phyloP scores from a whole-genome alignment of 53 echinoderm and acorn worm genomes.

The Arbacia lixula region DNA sequence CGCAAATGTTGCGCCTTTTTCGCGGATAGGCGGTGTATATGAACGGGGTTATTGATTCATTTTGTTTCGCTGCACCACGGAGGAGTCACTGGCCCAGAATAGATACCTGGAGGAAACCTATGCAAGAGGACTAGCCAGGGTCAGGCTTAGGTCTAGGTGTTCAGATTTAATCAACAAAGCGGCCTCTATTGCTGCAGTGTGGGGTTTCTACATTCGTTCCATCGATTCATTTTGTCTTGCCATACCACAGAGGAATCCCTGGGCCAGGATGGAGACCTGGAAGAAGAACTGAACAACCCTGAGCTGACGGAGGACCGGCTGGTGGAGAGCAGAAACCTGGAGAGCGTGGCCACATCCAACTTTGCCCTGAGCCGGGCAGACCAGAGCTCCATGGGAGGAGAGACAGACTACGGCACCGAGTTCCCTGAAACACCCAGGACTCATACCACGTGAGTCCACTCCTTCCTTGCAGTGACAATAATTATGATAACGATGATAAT shows the following conservation, averaged over 20 bases:
- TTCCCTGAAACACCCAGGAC: slow-evolving; percentile 83
- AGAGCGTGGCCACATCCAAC: slow-evolving; percentile 35
- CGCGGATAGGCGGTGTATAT: too few relatives aligned
- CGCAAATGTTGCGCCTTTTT: too few relatives aligned
- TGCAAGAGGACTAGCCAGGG: too few relatives aligned
- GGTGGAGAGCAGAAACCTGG: slow-evolving; percentile 51
- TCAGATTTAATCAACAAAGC: too few relatives aligned
- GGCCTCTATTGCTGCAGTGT: too few relatives aligned
- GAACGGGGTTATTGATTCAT: too few relatives aligned
- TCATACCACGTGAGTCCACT: slow-evolving; percentile 75
- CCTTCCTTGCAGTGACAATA: background rate
- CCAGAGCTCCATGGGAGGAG: slow-evolving; percentile 47
- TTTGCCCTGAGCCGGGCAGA: slow-evolving; percentile 58
- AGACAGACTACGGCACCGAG: slow-evolving; percentile 68
- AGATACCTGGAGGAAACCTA: too few relatives aligned
- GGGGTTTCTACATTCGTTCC: too few relatives aligned
- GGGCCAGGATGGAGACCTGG: background rate
- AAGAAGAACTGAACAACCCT: slow-evolving; percentile 37
- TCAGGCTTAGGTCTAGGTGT: too few relatives aligned
- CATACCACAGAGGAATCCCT: slow-evolving; percentile 14
- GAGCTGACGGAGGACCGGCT: slow-evolving; percentile 47
- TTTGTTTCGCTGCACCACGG: too few relatives aligned
- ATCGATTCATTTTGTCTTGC: too few relatives aligned
- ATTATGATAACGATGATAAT: background rate
- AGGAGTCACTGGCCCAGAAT: too few relatives aligned